Evolutionary conservation across 64 coral and sea anemone species (phyloP), one percentile per base, ranked within the genome.

Genomic region (Dendronephthya gigantea): DNA sequence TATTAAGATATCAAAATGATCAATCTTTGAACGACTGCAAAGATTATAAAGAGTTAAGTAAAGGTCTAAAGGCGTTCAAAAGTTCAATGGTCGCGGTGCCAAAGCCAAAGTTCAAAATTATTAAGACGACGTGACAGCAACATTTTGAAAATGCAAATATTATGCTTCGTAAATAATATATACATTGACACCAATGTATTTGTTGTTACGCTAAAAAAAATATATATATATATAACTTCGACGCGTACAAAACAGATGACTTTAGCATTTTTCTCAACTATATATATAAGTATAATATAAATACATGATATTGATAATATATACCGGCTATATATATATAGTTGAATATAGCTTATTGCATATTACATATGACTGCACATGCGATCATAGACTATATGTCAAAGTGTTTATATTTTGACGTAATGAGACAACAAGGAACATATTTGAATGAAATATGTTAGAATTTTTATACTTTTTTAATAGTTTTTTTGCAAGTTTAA

Each of bases 61-160:
- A n/a, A n/a, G n/a, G n/a, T n/a, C n/a, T n/a, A n/a, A n/a, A n/a
- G n/a, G 36, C 72, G 72, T 79, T 34, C 72, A 39, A 79, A 79
- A 79, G 72, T 79, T 79, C 72, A 79, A 79, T n/a, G n/a, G n/a
- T n/a, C n/a, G n/a, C 72, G 12, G 72, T 79, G 37, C 34, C 72
- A 79, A 79, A 79, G 36, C 72, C 34, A 35, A 36, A n/a, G 29
- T 30, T 66, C n/a, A n/a, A n/a, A n/a, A n/a, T n/a, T n/a, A n/a
- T n/a, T 22, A 30, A 66, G 29, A 66, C 19, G 36, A 79, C 30
- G 72, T 79, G 72, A 39, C 72, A 36, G 29, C 58, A 7, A 39
- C 15, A 39, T 34, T 79, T 36, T 28, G 19, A 34, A 19, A 79
- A 79, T 36, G 36, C 72, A 79, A 79, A 79, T 36, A 79, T 33